Conservation (phyloP, 2,888 invertebrate genomes). For the Drosophila colorata region DNA sequence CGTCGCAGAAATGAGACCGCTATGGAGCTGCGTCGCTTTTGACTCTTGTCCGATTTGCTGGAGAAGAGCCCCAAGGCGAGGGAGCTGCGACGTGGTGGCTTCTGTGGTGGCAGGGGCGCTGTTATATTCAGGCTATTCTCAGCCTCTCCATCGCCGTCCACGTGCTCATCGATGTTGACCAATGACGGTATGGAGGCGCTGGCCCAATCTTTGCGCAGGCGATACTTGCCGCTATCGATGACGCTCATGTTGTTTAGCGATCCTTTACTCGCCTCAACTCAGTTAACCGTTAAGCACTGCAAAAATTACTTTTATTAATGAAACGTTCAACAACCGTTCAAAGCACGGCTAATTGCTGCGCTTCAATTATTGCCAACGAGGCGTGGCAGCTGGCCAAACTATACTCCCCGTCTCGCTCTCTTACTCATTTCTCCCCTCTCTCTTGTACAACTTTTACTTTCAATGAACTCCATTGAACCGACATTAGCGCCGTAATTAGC, state of each 20-base stretch:
- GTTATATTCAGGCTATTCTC: constrained; percentile 61
- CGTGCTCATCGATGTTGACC: constrained; percentile 84
- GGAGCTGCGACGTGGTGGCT: constrained; percentile 84
- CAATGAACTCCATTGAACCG: constrained; percentile 79
- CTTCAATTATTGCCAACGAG: constrained; percentile 3
- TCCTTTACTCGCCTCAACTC: constrained; percentile 36
- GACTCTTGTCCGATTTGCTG: constrained; percentile 81
- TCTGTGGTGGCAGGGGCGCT: constrained; percentile 78
- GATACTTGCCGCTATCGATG: constrained; percentile 84
- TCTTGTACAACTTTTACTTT: constrained; percentile 71
- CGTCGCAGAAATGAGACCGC: constrained; percentile 84
- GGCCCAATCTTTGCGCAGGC: constrained; percentile 85
- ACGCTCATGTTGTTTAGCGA: constrained; percentile 79
- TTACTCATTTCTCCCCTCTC: background rate
- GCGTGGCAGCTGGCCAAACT: constrained; percentile 12
- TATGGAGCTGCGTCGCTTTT: constrained; percentile 85
- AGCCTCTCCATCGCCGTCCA: constrained; percentile 71
- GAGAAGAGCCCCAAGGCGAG: constrained; percentile 83
- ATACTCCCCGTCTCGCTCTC: constrained; percentile 22
- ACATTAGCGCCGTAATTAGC: constrained; percentile 77
- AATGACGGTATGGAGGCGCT: constrained; percentile 85
- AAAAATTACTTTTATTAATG: constrained; percentile 58
- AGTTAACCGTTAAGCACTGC: constrained; percentile 55
- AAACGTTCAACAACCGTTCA: constrained; percentile 13
- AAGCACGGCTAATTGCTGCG: constrained; percentile 9